Evolutionary conservation across 2,888 invertebrate species (phyloP), one percentile per base, ranked within the genome.

Genomic region (Dynastes hyllus): DNA sequence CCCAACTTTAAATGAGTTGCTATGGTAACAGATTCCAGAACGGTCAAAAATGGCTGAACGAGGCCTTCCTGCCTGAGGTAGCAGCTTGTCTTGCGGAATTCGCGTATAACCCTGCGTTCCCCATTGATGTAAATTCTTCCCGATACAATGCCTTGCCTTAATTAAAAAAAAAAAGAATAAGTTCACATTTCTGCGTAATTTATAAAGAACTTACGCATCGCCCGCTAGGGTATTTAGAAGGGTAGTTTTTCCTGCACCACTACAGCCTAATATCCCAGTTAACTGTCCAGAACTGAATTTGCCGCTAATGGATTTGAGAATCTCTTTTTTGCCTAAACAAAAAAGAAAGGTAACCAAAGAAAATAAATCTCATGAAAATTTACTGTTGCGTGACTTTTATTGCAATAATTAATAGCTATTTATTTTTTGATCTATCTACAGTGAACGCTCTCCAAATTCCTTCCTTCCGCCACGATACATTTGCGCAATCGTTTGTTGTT

Each of bases 31-130:
- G 96, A 93, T 87, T 98, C 98, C 80, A 92, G 90, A 1, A 98
- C 97, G 0, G 97, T 95, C 82, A 98, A 93, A 87, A 95, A 93
- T 0, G 96, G 96, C 87, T 98, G 95, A 16, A 97, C 89, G 0
- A 96, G 90, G 86, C 97, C 96, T 82, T 96, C 93, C 89, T 98
- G 98, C 97, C 98, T 98, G 83, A 98, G 98, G 90, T 98, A 98
- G 76, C 97, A 93, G 0, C 97, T 97, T 89, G 96, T 92, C 90
- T 96, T 97, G 61, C 95, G 92, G 89, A 98, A 98, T 82, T 93
- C 91, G 29, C 93, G 91, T 79, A 96, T 90, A 86, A 97, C 93
- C 13, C 97, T 91, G 0, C 93, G 92, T 83, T 92, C 91, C 0
- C 95, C 95, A 88, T 98, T 98, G n/a, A 97, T 92, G 78, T 92